Conservation (phyloP, 1,140 invertebrate species). For the Drosophila insularis region DNA sequence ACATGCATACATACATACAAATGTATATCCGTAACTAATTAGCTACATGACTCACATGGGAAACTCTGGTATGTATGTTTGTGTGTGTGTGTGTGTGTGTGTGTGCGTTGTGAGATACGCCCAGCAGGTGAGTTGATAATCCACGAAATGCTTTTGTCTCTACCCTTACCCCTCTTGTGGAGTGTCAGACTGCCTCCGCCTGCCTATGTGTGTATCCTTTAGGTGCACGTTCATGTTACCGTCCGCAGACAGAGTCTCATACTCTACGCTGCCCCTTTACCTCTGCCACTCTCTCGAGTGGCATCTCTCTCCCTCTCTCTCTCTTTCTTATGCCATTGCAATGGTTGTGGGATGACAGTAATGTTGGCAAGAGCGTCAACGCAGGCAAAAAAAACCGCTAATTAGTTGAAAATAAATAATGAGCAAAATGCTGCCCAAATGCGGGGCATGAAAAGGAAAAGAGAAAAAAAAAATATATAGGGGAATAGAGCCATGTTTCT, state of each 20-base stretch:
- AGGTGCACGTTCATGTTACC: conserved; percentile 1
- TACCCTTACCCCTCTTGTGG: conserved; percentile 9
- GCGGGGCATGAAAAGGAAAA: conserved; percentile 22
- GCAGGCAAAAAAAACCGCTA: conserved; percentile 61
- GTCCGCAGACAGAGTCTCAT: background rate
- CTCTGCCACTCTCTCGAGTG: background rate
- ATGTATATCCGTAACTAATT: conserved; percentile 75
- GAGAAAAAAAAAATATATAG: too few species aligned
- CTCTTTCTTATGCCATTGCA: conserved; percentile 13
- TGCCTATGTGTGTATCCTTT: background rate
- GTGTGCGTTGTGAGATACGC: conserved; percentile 5
- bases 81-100: conserved; percentile 1
- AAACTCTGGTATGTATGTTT: conserved; percentile 7
- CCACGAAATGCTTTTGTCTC: conserved; percentile 65
- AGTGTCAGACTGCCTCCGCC: background rate
- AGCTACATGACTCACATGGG: conserved; percentile 75
- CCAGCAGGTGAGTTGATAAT: conserved; percentile 51
- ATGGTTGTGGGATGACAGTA: conserved; percentile 40
- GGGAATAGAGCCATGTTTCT: background rate
- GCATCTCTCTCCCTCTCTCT: conserved; percentile 7
- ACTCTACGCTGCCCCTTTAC: conserved; percentile 1
- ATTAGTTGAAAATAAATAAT: conserved; percentile 79
- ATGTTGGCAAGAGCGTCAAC: conserved; percentile 41
- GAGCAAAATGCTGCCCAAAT: conserved; percentile 52
- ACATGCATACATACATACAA: too few species aligned